These are phyloP conservation scores for Danaus chrysippus DNA, from an alignment of 2,888 invertebrate genomes.

Conservation along the genomic window DNA sequence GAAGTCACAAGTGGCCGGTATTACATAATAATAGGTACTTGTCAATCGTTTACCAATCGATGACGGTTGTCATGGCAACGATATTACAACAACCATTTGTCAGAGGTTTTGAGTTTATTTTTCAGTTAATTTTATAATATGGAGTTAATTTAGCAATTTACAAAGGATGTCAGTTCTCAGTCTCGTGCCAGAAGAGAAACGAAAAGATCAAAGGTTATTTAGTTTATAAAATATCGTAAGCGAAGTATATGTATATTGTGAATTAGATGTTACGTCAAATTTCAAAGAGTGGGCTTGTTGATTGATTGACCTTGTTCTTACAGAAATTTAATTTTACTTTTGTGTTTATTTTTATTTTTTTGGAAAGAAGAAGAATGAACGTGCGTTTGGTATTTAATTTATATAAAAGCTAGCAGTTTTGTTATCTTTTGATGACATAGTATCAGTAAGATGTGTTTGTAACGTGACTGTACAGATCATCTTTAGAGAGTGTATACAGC, in stretches of 20 bases:
- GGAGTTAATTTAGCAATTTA: slow-evolving; percentile 40
- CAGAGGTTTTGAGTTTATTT: slow-evolving; percentile 40
- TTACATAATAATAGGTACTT: slow-evolving; percentile 6
- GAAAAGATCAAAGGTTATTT: slow-evolving; percentile 56
- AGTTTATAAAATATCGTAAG: background rate
- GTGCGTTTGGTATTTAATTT: no score
- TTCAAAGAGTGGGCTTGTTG: background rate
- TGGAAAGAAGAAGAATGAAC: no score
- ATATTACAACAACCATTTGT: slow-evolving; percentile 45
- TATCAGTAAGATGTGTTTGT: background rate
- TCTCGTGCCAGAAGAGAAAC: slow-evolving; percentile 72
- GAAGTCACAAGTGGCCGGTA: background rate
- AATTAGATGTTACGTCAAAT: background rate
- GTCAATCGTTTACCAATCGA: slow-evolving; percentile 8
- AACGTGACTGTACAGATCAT: slow-evolving; percentile 51
- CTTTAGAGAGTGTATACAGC: slow-evolving; percentile 69
- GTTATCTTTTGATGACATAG: no score
- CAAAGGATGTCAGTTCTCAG: slow-evolving; percentile 71
- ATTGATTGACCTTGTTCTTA: background rate
- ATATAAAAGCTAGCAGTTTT: no score
- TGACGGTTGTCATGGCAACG: slow-evolving; percentile 40
- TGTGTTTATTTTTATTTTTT: no score
- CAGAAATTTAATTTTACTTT: background rate
- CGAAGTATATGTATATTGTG: background rate
- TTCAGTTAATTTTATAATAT: slow-evolving; percentile 48